Evolutionary conservation across 2,113 vertebrate genomes (phyloP).

Genomic region (Clarias magur): DNA sequence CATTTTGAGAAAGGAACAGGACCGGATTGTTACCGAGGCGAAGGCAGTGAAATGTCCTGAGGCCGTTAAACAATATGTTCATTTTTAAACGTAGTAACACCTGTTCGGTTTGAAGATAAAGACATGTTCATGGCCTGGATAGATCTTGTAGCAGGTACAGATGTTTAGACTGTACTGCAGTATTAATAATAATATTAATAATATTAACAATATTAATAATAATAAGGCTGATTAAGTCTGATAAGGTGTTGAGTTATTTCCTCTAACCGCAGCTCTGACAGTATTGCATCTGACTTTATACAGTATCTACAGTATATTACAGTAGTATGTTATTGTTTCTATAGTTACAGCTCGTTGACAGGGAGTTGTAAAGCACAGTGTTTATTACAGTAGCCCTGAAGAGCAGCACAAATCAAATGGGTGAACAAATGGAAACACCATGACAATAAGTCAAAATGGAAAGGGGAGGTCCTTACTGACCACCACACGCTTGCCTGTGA

Average conservation of each 20-base stretch:
- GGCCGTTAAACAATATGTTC: neutral
- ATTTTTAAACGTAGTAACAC: neutral
- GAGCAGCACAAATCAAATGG: no score
- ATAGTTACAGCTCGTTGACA: neutral
- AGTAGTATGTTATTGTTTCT: neutral
- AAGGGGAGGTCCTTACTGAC: no score
- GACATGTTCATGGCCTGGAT: neutral
- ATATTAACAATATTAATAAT: neutral
- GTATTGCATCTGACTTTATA: neutral
- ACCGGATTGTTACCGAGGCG: neutral
- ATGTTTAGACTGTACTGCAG: neutral
- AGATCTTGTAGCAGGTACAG: neutral
- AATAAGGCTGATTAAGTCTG: no score
- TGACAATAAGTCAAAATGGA: no score
- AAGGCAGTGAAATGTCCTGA: constrained; percentile 6
- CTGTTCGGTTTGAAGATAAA: neutral
- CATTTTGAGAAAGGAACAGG: constrained; percentile 26
- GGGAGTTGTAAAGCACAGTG: neutral
- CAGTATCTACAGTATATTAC: no score
- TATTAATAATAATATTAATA: neutral
- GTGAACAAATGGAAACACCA: no score
- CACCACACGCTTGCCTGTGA: no score
- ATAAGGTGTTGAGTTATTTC: neutral
- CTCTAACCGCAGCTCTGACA: neutral
- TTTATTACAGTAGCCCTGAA: neutral